A percentile compares a stretch with the other conserved stretches of the same genome.
phyloP scores from a whole-genome alignment of 2,113 vertebrate species.

The Oceanites oceanicus region DNA sequence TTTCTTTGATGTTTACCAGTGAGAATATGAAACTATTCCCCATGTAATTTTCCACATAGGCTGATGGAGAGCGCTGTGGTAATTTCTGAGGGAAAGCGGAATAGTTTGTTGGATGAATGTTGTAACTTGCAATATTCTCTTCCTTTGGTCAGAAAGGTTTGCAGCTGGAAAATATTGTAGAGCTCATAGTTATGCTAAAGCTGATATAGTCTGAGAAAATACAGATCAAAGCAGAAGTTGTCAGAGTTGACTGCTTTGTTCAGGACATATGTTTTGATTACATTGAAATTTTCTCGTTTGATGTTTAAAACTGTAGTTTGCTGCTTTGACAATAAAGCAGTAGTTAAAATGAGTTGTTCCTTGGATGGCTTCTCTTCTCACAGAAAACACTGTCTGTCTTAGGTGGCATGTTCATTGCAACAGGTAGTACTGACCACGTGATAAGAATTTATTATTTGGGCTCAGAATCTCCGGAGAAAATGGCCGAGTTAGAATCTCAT shows the following conservation, averaged over 20 bases:
- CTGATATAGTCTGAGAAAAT: not conserved
- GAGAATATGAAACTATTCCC: not conserved
- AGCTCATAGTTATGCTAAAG: not conserved
- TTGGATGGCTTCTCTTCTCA: not conserved
- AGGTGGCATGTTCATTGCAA: slow-evolving; percentile 98
- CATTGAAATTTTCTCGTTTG: not conserved
- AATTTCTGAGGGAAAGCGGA: not conserved
- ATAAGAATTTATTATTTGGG: slow-evolving; percentile 97
- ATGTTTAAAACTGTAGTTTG: not conserved
- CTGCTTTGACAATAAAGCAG: not conserved
- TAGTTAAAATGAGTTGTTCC: not conserved
- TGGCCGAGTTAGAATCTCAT: slow-evolving; percentile 92
- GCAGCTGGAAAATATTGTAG: not conserved
- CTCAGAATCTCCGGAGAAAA: slow-evolving; percentile 88
- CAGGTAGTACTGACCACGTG: slow-evolving; percentile 94
- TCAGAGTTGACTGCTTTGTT: not conserved
- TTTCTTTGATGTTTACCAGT: not conserved
- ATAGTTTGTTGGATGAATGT: not conserved
- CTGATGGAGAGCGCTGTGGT: not conserved
- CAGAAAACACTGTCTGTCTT: not conserved
- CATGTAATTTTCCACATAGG: not conserved
- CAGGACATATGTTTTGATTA: not conserved
- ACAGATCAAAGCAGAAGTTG: not conserved
- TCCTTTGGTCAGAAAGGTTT: not conserved
- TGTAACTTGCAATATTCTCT: not conserved